Percentiles rank a stretch among this genome's conserved stretches.
Conservation (phyloP, 2,113 vertebrate genomes). For the Regulus satrapa region DNA sequence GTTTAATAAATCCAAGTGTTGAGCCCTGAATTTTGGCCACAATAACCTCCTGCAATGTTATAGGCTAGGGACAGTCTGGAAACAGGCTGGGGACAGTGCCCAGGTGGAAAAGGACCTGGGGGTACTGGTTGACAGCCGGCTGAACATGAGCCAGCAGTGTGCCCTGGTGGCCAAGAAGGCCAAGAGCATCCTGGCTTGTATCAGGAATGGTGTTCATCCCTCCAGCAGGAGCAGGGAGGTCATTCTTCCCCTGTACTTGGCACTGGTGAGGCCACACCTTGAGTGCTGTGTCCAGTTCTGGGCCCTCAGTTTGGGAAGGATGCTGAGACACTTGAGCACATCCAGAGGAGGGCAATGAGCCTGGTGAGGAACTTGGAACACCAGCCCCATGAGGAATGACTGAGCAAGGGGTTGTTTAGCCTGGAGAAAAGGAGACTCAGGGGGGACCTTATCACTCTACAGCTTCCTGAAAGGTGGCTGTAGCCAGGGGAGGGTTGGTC, state of each 20-base stretch:
- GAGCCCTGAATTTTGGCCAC: background rate
- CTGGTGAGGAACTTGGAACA: background rate
- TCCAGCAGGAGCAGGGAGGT: background rate
- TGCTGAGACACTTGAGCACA: fast-evolving
- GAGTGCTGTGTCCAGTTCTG: background rate
- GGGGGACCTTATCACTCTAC: background rate
- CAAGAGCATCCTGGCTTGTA: background rate
- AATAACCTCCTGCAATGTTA: background rate
- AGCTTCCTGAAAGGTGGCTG: background rate
- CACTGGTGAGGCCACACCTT: background rate
- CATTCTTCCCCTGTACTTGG: background rate
- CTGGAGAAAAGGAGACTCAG: background rate
- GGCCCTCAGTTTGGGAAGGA: background rate
- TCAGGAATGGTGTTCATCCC: background rate
- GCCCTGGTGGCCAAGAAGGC: background rate
- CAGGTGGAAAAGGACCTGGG: background rate
- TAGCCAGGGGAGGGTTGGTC: too few relatives aligned
- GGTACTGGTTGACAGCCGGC: background rate
- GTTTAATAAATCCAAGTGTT: background rate
- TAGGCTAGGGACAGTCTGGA: fast-evolving
- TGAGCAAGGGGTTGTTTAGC: background rate
- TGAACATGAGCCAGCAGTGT: background rate
- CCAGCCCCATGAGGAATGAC: background rate
- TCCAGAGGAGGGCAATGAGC: background rate
- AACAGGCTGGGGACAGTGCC: too few relatives aligned